Conservation (phyloP, 2,113 vertebrate species). For the Edolisoma coerulescens region DNA sequence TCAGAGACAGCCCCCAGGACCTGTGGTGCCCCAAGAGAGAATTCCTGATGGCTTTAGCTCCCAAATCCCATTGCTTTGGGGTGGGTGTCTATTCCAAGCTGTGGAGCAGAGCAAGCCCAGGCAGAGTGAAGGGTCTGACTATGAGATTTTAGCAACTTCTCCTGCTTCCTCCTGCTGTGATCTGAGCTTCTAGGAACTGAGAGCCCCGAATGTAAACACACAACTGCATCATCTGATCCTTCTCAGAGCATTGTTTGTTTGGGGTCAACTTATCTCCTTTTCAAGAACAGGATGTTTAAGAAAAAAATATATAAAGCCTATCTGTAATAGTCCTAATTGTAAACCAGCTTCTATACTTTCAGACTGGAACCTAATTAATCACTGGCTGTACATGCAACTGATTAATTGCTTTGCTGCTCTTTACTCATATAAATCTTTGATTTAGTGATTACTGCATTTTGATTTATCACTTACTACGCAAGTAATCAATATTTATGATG, state of each 20-base stretch:
- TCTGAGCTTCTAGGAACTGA: background rate
- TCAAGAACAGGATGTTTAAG: constrained; percentile 47
- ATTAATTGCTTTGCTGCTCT: constrained; percentile 85
- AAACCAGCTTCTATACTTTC: constrained; percentile 67
- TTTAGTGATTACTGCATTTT: constrained; percentile 84
- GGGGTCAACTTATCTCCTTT: constrained; percentile 30
- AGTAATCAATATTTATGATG: constrained; percentile 89
- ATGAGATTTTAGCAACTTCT: background rate
- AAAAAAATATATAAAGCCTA: constrained; percentile 7
- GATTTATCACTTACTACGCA: constrained; percentile 80
- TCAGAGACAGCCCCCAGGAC: background rate
- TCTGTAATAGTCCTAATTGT: constrained; percentile 72
- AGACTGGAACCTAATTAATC: constrained; percentile 84
- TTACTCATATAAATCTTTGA: constrained; percentile 89
- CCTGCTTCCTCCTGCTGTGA: background rate
- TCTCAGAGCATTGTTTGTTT: constrained; percentile 32
- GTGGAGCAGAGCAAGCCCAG: background rate
- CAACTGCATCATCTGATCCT: constrained; percentile 5
- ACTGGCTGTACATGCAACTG: constrained; percentile 75
- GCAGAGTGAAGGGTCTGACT: background rate
- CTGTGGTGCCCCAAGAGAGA: background rate
- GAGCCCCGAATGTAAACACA: constrained; percentile 20
- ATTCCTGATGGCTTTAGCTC: background rate
- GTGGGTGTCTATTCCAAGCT: background rate
- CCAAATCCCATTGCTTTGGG: background rate